Percentiles rank a stretch among this genome's conserved stretches.
Conservation (phyloP, 2,797 vertebrate genomes). For the Sitta carolinensis region DNA sequence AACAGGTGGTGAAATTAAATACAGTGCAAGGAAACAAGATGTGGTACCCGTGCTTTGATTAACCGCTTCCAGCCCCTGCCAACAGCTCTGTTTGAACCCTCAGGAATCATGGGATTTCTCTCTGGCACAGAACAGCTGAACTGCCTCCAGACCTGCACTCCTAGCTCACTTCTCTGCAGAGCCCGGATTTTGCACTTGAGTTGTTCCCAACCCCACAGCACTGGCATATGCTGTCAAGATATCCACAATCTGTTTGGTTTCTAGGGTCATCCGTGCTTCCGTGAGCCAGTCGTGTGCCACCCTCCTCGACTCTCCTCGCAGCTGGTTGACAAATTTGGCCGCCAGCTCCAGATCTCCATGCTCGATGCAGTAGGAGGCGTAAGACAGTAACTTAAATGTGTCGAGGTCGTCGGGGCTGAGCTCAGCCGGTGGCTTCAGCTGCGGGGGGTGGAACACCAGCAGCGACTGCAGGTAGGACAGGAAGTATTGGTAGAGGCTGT, state of each 20-base stretch:
- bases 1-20: conserved; percentile 55
- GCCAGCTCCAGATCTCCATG: conserved; percentile 95
- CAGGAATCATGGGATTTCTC: not conserved
- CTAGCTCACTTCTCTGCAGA: conserved; percentile 49
- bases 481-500: conserved; percentile 96
- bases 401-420: conserved; percentile 84
- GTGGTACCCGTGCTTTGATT: not conserved
- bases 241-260: conserved; percentile 90
- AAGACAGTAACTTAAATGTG: conserved; percentile 91
- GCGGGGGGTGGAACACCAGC: conserved; percentile 85
- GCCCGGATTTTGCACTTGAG: conserved; percentile 76
- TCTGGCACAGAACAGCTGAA: not conserved
- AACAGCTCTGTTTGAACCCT: conserved; percentile 11
- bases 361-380: conserved; percentile 91
- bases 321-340: conserved; percentile 93
- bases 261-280: conserved; percentile 90
- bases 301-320: conserved; percentile 89
- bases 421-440: conserved; percentile 84
- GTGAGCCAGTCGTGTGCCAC: conserved; percentile 93
- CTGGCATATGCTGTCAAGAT: conserved; percentile 92
- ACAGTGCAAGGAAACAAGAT: conserved; percentile 52
- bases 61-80: conserved; percentile 16
- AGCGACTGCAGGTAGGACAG: conserved; percentile 93
- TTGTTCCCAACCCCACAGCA: conserved; percentile 91
- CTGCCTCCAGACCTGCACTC: not conserved